These are phyloP conservation scores for Drosophila repleta DNA, from an alignment of 1,140 invertebrate species.

Conservation along the genomic window DNA sequence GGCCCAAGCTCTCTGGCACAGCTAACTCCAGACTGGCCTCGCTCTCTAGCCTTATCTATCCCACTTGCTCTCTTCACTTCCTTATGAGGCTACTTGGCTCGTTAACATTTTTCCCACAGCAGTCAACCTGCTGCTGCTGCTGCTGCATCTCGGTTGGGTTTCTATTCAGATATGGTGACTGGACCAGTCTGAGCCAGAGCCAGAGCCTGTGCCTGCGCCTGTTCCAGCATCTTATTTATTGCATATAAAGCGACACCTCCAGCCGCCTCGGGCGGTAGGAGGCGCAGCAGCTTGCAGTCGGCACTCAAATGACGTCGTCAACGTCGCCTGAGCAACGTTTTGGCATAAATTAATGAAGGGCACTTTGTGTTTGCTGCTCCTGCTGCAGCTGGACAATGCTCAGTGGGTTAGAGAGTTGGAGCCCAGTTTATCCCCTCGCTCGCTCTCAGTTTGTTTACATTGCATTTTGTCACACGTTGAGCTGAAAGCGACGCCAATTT, in stretches of 20 bases:
- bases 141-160: constrained; percentile 5
- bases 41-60: not conserved
- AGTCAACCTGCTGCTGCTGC: constrained; percentile 6
- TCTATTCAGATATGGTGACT: constrained; percentile 4
- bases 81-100: constrained; percentile 51
- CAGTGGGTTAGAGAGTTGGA: constrained; percentile 15
- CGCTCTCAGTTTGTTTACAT: constrained; percentile 53
- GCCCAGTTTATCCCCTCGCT: no score
- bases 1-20: not conserved
- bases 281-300: not conserved
- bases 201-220: not conserved
- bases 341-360: constrained; percentile 80
- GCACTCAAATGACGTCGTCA: constrained; percentile 71
- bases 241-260: constrained; percentile 77
- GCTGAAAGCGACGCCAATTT: constrained; percentile 78
- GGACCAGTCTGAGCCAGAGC: not conserved
- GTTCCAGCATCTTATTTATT: constrained; percentile 68
- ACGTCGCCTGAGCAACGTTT: constrained; percentile 74
- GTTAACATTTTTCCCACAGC: constrained; percentile 74
- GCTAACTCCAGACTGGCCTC: not conserved
- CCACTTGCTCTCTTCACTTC: not conserved
- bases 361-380: constrained; percentile 33
- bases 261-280: constrained; percentile 14
- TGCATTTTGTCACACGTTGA: constrained; percentile 79
- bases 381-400: constrained; percentile 50